A percentile compares a stretch with the other conserved stretches of the same genome.
Evolutionary conservation across 2,888 invertebrate genomes (phyloP).

Genomic region (Nesidiocoris tenuis): DNA sequence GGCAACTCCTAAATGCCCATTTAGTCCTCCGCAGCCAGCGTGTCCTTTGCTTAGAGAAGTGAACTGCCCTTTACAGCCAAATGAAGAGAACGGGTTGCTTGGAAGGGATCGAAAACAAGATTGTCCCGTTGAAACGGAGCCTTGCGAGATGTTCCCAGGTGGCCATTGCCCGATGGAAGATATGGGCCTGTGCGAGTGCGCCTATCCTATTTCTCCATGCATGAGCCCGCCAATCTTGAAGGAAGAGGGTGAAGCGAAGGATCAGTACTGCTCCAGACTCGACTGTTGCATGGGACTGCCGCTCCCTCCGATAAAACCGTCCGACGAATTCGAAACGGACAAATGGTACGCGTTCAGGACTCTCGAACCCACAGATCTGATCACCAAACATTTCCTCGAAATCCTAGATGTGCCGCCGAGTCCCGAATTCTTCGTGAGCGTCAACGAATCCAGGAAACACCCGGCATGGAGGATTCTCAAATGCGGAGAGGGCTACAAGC

Average conservation of each 20-base stretch:
- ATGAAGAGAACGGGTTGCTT: neutral
- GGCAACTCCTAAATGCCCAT: slow-evolving; percentile 40
- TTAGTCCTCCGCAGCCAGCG: slow-evolving; percentile 22
- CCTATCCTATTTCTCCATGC: slow-evolving; percentile 45
- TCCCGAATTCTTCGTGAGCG: slow-evolving; percentile 14
- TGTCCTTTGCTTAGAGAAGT: slow-evolving; percentile 27
- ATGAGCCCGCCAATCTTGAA: slow-evolving; percentile 25
- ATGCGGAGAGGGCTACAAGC: slow-evolving; percentile 43
- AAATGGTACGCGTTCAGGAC: slow-evolving; percentile 38
- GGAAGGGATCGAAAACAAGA: neutral
- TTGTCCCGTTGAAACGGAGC: slow-evolving; percentile 41
- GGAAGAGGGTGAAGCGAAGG: slow-evolving; percentile 23
- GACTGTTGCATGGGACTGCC: slow-evolving; percentile 47
- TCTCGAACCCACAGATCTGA: slow-evolving; percentile 39
- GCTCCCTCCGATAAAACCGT: slow-evolving; percentile 34
- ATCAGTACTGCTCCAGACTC: slow-evolving; percentile 42
- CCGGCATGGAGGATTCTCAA: slow-evolving; percentile 43
- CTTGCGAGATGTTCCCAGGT: slow-evolving; percentile 44
- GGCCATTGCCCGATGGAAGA: slow-evolving; percentile 46
- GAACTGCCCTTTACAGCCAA: slow-evolving; percentile 8
- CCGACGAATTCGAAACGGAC: slow-evolving; percentile 17
- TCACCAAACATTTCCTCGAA: slow-evolving; percentile 45
- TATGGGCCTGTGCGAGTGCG: slow-evolving; percentile 44
- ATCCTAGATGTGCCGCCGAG: slow-evolving; percentile 31
- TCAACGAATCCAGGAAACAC: slow-evolving; percentile 13